Percentiles rank a stretch among this genome's conserved stretches.
Evolutionary conservation across 2,797 vertebrate genomes (phyloP).

Genomic region (Poeciliopsis gracilis): DNA sequence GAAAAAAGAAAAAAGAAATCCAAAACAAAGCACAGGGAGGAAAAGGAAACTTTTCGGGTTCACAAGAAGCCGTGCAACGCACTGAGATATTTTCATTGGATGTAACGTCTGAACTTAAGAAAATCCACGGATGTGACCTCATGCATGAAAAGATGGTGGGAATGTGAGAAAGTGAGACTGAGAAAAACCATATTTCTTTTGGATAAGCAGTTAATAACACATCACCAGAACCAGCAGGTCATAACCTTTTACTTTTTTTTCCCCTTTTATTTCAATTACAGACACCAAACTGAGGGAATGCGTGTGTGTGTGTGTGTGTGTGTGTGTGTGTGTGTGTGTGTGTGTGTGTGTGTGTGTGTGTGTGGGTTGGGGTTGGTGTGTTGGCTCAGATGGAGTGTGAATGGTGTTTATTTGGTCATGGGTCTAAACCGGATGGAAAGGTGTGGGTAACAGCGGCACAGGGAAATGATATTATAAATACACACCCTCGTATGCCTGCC

Average conservation of each 20-base stretch:
- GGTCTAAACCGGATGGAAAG: slow-evolving; percentile 73
- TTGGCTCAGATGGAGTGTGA: slow-evolving; percentile 49
- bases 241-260: slow-evolving; percentile 46
- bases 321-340: slow-evolving; percentile 4
- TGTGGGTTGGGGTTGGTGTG: slow-evolving; percentile 24
- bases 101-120: slow-evolving; percentile 35
- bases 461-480: slow-evolving; percentile 60
- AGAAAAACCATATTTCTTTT: slow-evolving; percentile 34
- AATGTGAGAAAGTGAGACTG: slow-evolving; percentile 27
- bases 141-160: slow-evolving; percentile 40
- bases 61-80: slow-evolving; percentile 30
- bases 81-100: slow-evolving; percentile 49
- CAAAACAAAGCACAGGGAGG: neutral
- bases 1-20: neutral
- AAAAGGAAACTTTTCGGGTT: slow-evolving; percentile 36
- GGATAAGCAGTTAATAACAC: slow-evolving; percentile 55
- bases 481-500: slow-evolving; percentile 6
- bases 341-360: slow-evolving; percentile 3
- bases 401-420: slow-evolving; percentile 76
- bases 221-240: slow-evolving; percentile 56
- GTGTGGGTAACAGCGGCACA: slow-evolving; percentile 67
- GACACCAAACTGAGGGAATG: slow-evolving; percentile 23
- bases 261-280: slow-evolving; percentile 77
- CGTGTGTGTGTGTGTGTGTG: slow-evolving; percentile 4
- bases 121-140: slow-evolving; percentile 28